Percentiles rank a stretch among this genome's conserved stretches.
These are phyloP conservation scores for Netelia virgata DNA, from an alignment of 2,888 invertebrate species.

Conservation along the genomic window DNA sequence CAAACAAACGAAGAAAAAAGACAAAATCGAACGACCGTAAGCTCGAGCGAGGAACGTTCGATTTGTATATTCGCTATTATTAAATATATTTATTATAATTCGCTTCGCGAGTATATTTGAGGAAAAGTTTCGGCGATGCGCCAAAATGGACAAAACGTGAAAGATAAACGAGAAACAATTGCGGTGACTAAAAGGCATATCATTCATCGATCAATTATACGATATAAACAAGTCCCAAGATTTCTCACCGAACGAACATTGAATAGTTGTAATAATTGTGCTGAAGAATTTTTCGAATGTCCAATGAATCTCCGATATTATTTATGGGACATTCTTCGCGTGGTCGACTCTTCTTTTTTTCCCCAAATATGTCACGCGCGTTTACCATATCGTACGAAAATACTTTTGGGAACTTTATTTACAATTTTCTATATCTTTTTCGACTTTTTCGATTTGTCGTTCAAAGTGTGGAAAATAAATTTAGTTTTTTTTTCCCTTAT, in stretches of 20 bases:
- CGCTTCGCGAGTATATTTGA: constrained; percentile 40
- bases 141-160: neutral
- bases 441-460: too few species aligned
- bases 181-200: constrained; percentile 62
- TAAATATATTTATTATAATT: constrained; percentile 13
- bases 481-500: too few species aligned
- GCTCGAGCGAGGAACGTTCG: neutral
- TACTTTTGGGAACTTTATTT: too few species aligned
- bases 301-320: neutral
- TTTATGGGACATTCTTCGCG: neutral
- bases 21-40: neutral
- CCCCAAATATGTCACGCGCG: too few species aligned
- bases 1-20: neutral
- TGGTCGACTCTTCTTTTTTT: too few species aligned
- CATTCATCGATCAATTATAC: constrained; percentile 65
- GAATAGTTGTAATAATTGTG: constrained; percentile 43
- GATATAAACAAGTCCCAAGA: constrained; percentile 51
- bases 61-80: constrained; percentile 25
- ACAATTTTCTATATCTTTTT: too few species aligned
- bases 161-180: constrained; percentile 25
- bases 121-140: constrained; percentile 27
- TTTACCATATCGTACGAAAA: too few species aligned
- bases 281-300: constrained; percentile 10
- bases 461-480: too few species aligned
- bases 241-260: constrained; percentile 51